These are phyloP conservation scores for Notamacropus eugenii DNA, from an alignment of 2,797 vertebrate species.

Conservation along the genomic window DNA sequence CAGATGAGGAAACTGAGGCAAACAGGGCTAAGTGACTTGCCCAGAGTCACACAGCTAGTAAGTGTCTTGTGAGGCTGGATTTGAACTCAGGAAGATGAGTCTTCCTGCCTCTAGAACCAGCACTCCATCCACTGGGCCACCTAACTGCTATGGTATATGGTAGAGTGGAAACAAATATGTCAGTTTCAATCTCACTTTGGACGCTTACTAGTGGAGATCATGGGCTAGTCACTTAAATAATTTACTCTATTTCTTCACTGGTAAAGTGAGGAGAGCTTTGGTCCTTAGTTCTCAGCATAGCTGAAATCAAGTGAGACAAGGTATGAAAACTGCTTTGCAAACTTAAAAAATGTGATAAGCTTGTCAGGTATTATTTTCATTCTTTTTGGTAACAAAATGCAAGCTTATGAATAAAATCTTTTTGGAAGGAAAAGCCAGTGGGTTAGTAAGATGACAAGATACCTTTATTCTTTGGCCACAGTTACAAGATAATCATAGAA, in stretches of 20 bases:
- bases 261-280: not conserved
- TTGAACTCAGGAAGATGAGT: not conserved
- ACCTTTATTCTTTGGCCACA: rapidly evolving
- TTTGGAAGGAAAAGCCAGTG: not conserved
- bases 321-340: not conserved
- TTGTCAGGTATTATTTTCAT: not conserved
- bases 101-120: not conserved
- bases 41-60: not conserved
- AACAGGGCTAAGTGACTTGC: not conserved
- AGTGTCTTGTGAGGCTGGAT: not conserved
- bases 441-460: not conserved
- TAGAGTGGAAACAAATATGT: not conserved
- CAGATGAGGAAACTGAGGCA: not conserved
- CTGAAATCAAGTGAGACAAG: not conserved
- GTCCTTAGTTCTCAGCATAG: not conserved
- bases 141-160: not conserved
- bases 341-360: not conserved
- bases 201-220: not conserved
- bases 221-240: not conserved
- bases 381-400: not conserved
- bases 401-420: not conserved
- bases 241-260: not conserved
- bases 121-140: not conserved
- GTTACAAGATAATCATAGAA: not conserved
- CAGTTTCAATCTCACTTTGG: not conserved